Evolutionary conservation across 2,113 vertebrate species (phyloP), one percentile per base, ranked within the genome.

Genomic region (Eptatretus burgeri): DNA sequence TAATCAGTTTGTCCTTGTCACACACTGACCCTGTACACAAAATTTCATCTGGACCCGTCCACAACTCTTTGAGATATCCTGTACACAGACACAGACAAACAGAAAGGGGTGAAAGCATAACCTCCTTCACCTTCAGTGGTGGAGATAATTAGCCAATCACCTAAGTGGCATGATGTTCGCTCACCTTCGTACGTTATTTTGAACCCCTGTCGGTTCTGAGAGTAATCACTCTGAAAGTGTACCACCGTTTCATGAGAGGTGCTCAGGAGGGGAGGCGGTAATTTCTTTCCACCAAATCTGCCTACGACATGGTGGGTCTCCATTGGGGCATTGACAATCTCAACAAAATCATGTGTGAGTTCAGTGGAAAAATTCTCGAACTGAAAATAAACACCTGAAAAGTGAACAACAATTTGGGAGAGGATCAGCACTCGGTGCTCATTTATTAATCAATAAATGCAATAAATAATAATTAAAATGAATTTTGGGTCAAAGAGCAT

Each of bases 361-460:
- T 98, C 89, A 0, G 84, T 94, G 71, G 89, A 94, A 75, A 93
- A 98, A 75, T 94, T 98, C 10, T 93, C 74, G 73, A 95, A 95
- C 70, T 91, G 85, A 69, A 98, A 66, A 70, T 98, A 85, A 66
- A 88, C 85, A 65, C 91, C 91, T 98, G 69, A 60, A 67, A 14
- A 18, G 62, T 10, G 50, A 5, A 13, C 14, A 56, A 41, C 14
- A 11, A 66, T 63, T 63, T 19, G 13, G 14, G 12, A 62, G 12
- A 65, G 53, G 13, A 41, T 18, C 13, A 14, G 11, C 50, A 41
- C 14, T 3, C 49, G 49, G 19, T 49, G 8, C 18, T 27, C 9
- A 49, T 18, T 52, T 52, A 20, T 13, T 16, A 64, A 14, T 51
- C 18, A 19, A 14, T 8, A 17, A 51, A 51, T 51, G 17, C 5